phyloP scores from a whole-genome alignment of 2,888 invertebrate genomes.

The Drosophila anceps region DNA sequence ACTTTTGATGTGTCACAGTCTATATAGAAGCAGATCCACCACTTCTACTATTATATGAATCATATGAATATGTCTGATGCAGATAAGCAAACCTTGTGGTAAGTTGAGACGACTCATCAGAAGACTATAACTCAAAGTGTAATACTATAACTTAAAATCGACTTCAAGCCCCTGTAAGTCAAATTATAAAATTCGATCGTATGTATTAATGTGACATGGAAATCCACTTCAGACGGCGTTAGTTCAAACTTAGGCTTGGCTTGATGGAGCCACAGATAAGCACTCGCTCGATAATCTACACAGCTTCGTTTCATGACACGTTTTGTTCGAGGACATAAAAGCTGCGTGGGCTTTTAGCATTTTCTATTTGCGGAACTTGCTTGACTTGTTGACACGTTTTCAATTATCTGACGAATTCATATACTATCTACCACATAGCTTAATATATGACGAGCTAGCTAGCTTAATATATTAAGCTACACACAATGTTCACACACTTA shows the following conservation, averaged over 20 bases:
- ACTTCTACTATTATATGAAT: background rate
- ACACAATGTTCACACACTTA: slow-evolving; percentile 7
- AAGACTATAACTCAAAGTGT: background rate
- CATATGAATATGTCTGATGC: background rate
- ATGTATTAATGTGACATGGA: slow-evolving; percentile 27
- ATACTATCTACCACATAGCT: slow-evolving; percentile 14
- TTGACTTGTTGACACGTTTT: slow-evolving; percentile 79
- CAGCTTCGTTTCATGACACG: slow-evolving; percentile 30
- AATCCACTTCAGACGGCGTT: slow-evolving; percentile 25
- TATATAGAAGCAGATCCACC: background rate
- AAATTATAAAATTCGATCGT: background rate
- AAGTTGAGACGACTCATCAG: background rate
- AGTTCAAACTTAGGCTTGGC: slow-evolving; percentile 3
- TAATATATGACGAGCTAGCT: slow-evolving; percentile 17
- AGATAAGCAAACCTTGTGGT: background rate
- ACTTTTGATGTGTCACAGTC: background rate
- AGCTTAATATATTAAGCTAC: slow-evolving; percentile 49
- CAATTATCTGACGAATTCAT: slow-evolving; percentile 76
- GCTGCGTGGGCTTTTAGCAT: slow-evolving; percentile 20
- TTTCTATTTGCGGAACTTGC: slow-evolving; percentile 46
- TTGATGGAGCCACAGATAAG: background rate
- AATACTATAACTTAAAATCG: too few species aligned
- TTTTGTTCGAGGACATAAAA: slow-evolving; percentile 41
- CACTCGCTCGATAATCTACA: slow-evolving; percentile 46
- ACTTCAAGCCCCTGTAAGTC: background rate